Evolutionary conservation across 2,888 invertebrate genomes (phyloP), one percentile per base, ranked within the genome.

Genomic region (Chrysina gloriosa): DNA sequence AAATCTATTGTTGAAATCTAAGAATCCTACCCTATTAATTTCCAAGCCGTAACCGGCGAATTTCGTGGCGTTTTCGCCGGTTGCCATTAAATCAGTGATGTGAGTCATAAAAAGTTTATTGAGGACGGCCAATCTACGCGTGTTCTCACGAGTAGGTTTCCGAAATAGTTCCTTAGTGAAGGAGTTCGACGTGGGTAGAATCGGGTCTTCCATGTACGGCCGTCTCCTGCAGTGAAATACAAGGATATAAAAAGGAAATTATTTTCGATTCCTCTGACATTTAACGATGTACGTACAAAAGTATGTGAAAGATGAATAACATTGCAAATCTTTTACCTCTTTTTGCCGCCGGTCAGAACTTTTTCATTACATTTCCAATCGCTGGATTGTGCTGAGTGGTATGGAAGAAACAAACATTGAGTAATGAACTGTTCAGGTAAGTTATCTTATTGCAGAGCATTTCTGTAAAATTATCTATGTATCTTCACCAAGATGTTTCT

Each of bases 61-160:
- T 56, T 86, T 82, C 54, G 86, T 82, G 1, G 90, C 83, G 27
- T 87, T 84, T 73, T 90, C 88, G 0, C 92, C 92, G 0, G 91
- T 91, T 0, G 92, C 88, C 87, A 95, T 87, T 29, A 93, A 82
- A 79, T 93, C 94, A 0, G 93, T 92, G 5, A 95, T 89, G 68
- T 92, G 85, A 74, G 89, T 87, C 93, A 94, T 94, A 76, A 94
- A 94, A 54, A 94, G 78, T 81, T 93, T 92, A 79, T 94, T 94
- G 1, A 95, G 81, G 71, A 93, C 89, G 0, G 86, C 83, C 19
- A 88, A 84, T 74, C 94, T 85, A 39, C 90, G 86, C 0, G 83
- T 81, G 6, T 86, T 86, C 7, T 85, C 84, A 50, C 88, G 87
- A 7, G 85, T 84, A 25, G 86, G 86, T 65, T 86, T 86, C 75